phyloP scores from a whole-genome alignment of 2,113 vertebrate species.

The Chlamydotis undulata region DNA sequence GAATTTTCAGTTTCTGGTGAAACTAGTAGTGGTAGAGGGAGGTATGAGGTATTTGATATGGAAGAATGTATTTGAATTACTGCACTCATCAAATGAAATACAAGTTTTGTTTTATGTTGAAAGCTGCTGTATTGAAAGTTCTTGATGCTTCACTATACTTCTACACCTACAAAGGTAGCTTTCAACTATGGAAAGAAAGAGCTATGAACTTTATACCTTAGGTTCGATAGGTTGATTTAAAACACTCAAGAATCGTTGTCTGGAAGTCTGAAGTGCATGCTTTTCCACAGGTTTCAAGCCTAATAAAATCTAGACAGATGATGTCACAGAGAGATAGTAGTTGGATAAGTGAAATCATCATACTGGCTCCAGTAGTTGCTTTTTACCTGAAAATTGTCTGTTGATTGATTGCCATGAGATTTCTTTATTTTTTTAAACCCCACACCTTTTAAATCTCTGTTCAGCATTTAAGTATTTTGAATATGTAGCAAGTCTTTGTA shows the following conservation, averaged over 20 bases:
- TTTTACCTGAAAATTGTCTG: background rate
- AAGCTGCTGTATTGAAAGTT: background rate
- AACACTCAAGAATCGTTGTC: background rate
- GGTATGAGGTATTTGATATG: background rate
- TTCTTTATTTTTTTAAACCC: background rate
- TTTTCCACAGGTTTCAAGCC: background rate
- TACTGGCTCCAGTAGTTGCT: background rate
- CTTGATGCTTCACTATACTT: background rate
- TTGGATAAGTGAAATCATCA: background rate
- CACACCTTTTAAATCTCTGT: background rate
- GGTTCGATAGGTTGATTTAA: background rate
- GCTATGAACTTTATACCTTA: background rate
- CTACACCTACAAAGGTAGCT: accelerated
- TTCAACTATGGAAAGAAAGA: background rate
- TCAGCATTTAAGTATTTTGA: background rate
- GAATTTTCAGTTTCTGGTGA: background rate
- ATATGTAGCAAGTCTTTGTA: background rate
- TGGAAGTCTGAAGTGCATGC: background rate
- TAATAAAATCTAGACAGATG: background rate
- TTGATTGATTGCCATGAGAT: background rate
- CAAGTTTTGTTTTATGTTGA: background rate
- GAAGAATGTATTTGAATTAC: background rate
- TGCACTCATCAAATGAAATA: background rate
- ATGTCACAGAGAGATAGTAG: background rate
- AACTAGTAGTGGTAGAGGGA: background rate